These are phyloP conservation scores for Drosophila malerkotliana DNA, from an alignment of 1,140 invertebrate species.

Conservation along the genomic window DNA sequence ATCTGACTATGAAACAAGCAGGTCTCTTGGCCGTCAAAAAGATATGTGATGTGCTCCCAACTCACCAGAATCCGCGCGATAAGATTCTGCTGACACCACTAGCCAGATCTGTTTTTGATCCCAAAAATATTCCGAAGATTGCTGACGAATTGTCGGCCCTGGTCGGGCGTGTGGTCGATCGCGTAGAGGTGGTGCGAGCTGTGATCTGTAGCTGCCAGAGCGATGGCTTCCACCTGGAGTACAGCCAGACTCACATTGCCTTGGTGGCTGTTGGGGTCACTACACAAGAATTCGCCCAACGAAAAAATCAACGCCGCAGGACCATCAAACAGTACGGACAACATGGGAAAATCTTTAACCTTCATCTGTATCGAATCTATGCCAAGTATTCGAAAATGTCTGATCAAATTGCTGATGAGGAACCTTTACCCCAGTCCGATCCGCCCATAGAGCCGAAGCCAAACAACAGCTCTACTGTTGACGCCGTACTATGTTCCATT, in stretches of 20 bases:
- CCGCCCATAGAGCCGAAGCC: not conserved
- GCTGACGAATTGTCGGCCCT: constrained; percentile 16
- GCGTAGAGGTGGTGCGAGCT: constrained; percentile 34
- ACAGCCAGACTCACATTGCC: constrained; percentile 49
- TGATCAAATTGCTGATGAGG: not conserved
- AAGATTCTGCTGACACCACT: constrained; percentile 60
- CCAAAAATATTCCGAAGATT: constrained; percentile 47
- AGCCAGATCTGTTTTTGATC: constrained; percentile 48
- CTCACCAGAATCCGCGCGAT: constrained; percentile 26
- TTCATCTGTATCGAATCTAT: constrained; percentile 42
- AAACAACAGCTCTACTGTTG: not conserved
- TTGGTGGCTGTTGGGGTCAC: constrained; percentile 52
- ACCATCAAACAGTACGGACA: constrained; percentile 32
- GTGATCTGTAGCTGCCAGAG: constrained; percentile 59
- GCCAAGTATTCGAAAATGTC: constrained; percentile 35
- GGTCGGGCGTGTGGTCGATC: constrained; percentile 1
- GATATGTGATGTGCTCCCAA: constrained; percentile 34
- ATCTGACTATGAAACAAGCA: constrained; percentile 61
- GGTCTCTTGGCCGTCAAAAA: constrained; percentile 47
- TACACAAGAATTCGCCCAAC: not conserved
- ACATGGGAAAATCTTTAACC: constrained; percentile 36
- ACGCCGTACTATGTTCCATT: constrained; percentile 39
- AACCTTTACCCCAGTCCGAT: not conserved
- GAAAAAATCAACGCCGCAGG: constrained; percentile 35
- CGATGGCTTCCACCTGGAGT: constrained; percentile 52